Evolutionary conservation across 2,888 invertebrate genomes (phyloP), one percentile per base, ranked within the genome.

Genomic region (Tribolium freemani): DNA sequence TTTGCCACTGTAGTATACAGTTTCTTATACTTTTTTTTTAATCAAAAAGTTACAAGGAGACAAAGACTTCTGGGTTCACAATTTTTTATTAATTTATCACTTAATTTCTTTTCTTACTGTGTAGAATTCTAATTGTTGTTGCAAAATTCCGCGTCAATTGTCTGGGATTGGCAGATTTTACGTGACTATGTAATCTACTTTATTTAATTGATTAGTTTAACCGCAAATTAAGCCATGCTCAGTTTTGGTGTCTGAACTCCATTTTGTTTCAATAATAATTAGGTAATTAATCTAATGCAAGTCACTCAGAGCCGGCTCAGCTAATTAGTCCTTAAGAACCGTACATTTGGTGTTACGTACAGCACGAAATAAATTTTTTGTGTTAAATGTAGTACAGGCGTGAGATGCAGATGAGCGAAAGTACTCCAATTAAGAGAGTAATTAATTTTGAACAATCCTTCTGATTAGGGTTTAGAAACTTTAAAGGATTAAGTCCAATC

Each of bases 401-500:
- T 13, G 60, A 46, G 20, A 44, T 45, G 60, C 9, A 61, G 48
- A 48, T 61, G 48, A 46, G 2, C 48, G 26, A 61, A 26, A 61
- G 60, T 61, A 46, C 26, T 60, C 46, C 21, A 60, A 60, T 60
- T 45, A 46, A 48, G 46, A 46, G 30, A 60, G 60, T 60, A 61
- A 61, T 61, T 61, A 61, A 61, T 61, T 61, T 48, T 21, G 30
- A 61, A 61, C 54, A 61, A 61, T 61, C 48, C 60, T 48, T 46
- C 30, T 61, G 48, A 61, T 61, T 61, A 61, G 50, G 60, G 48
- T 38, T 61, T 61, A 50, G 60, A 61, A 61, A 61, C 60, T 61
- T 48, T 46, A 48, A 48, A 61, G 60, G 46, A 57, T 57, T 57
- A 57, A 57, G 57, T 57, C 57, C 57, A 57, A 57, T 57, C 57